These are phyloP conservation scores for Ptychochromis oligacanthus DNA, from an alignment of 2,113 vertebrate species.

Conservation along the genomic window DNA sequence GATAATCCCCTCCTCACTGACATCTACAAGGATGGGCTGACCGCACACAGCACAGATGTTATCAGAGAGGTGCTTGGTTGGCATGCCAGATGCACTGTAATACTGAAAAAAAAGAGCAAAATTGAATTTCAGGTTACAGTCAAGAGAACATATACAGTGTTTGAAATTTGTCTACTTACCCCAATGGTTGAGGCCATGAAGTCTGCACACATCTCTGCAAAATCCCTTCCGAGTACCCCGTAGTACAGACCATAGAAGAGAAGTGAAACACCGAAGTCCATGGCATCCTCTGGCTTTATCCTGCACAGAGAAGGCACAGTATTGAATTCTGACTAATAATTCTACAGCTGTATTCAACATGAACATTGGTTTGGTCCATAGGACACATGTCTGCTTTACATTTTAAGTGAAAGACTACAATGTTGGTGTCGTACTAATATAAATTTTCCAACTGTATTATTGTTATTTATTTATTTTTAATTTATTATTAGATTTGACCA, in stretches of 20 bases:
- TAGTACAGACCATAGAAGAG: slow-evolving; percentile 98
- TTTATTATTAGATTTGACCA: background rate
- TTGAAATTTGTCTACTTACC: slow-evolving; percentile 75
- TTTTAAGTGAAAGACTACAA: background rate
- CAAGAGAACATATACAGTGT: background rate
- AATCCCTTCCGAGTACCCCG: slow-evolving; percentile 94
- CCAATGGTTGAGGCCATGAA: slow-evolving; percentile 99
- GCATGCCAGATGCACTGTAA: slow-evolving; percentile 96
- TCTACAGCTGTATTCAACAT: background rate
- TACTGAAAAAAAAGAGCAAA: slow-evolving; percentile 78
- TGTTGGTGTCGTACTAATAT: no score
- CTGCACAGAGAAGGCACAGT: slow-evolving; percentile 69
- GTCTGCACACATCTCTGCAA: slow-evolving; percentile 98
- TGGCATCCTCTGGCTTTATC: slow-evolving; percentile 96
- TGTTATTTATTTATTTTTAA: no score
- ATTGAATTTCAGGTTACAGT: background rate
- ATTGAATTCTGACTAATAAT: background rate
- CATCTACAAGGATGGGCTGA: slow-evolving; percentile 95
- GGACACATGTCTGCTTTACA: background rate
- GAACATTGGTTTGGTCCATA: background rate
- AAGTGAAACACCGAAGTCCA: slow-evolving; percentile 97
- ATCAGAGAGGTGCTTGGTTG: slow-evolving; percentile 96
- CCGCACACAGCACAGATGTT: slow-evolving; percentile 96
- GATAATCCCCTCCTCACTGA: slow-evolving; percentile 97
- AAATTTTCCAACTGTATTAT: no score